Evolutionary conservation across 2,888 invertebrate genomes (phyloP), one percentile per base, ranked within the genome.

Genomic region (Agapetus fuscipes): DNA sequence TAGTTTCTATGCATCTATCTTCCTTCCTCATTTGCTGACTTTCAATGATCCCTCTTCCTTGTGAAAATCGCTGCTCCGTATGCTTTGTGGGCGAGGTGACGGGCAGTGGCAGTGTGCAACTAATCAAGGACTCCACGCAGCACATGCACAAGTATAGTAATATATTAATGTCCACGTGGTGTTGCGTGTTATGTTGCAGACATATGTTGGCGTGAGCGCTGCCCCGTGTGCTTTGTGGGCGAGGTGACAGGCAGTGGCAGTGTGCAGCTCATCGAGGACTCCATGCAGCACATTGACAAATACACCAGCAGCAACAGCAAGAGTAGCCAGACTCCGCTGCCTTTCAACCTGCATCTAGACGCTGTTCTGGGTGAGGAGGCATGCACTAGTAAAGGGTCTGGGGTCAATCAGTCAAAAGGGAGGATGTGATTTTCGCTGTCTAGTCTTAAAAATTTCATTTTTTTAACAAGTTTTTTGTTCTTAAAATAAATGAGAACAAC

Each of bases 61-160:
- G n/a, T n/a, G n/a, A n/a, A n/a, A n/a, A n/a, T n/a, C 76, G 90
- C 45, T 96, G 97, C 57, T 89, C 91, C 0, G 81, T 96, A 1
- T 83, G 83, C 52, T 84, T 93, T 57, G 95, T 98, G 2, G 97
- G 97, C 0, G 78, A 83, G 49, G 90, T 97, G 1, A 91, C 89
- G 0, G 88, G 84, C 6, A 83, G 83, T 55, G 90, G 91, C 5
- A 82, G 72, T 54, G 79, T 86, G 45, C 74, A 79, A 39, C 64
- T 85, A 1, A 64, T 80, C 0, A 83, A 84, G 56, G 75, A 74
- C 41, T 64, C 73, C n/a, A 68, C 60, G 48, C 59, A 58, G 61
- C 63, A 48, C 63, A 61, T 41, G 7, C 54, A 62, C 2, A 53
- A 63, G 14, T 61, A 66, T 40, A 37, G n/a, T n/a, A n/a, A n/a